Evolutionary conservation across 2,797 vertebrate species (phyloP).

Genomic region (Channa striata): DNA sequence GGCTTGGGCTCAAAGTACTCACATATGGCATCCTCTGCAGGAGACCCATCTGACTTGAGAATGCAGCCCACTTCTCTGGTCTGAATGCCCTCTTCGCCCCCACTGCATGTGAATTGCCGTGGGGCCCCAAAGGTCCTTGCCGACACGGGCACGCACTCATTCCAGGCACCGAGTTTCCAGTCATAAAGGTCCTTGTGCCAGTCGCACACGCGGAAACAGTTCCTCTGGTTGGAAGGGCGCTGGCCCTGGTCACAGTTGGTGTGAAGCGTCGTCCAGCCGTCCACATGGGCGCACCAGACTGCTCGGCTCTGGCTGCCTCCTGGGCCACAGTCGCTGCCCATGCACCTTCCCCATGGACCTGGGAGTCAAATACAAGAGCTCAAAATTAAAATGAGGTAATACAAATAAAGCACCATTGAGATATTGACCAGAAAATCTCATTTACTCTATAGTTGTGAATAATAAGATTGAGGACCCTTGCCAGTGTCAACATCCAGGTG

Average conservation of each 20-base stretch:
- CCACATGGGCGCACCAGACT: slow-evolving; percentile 96
- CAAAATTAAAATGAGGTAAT: slow-evolving; percentile 9
- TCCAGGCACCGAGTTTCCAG: slow-evolving; percentile 93
- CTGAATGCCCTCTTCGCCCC: slow-evolving; percentile 95
- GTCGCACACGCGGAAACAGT: slow-evolving; percentile 96
- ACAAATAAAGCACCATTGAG: not conserved
- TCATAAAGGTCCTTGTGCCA: slow-evolving; percentile 97
- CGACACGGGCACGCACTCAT: slow-evolving; percentile 89
- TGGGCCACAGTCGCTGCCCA: slow-evolving; percentile 97
- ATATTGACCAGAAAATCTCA: not conserved
- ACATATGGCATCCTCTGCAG: slow-evolving; percentile 92
- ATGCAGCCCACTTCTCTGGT: slow-evolving; percentile 90
- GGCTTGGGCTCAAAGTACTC: slow-evolving; percentile 97
- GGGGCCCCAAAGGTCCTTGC: slow-evolving; percentile 82
- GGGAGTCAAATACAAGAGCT: slow-evolving; percentile 46
- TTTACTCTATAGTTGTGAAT: not conserved
- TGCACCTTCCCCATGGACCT: slow-evolving; percentile 98
- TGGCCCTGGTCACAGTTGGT: slow-evolving; percentile 92
- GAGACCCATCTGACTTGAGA: slow-evolving; percentile 86
- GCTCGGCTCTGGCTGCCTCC: slow-evolving; percentile 96
- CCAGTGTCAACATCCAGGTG: slow-evolving; percentile 15
- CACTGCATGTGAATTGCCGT: slow-evolving; percentile 83
- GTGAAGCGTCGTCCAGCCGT: slow-evolving; percentile 96
- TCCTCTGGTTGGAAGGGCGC: slow-evolving; percentile 93
- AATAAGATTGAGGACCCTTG: not conserved